Evolutionary conservation across 1,140 invertebrate genomes (phyloP), one percentile per base, ranked within the genome.

Genomic region (Oreohelix idahoensis): DNA sequence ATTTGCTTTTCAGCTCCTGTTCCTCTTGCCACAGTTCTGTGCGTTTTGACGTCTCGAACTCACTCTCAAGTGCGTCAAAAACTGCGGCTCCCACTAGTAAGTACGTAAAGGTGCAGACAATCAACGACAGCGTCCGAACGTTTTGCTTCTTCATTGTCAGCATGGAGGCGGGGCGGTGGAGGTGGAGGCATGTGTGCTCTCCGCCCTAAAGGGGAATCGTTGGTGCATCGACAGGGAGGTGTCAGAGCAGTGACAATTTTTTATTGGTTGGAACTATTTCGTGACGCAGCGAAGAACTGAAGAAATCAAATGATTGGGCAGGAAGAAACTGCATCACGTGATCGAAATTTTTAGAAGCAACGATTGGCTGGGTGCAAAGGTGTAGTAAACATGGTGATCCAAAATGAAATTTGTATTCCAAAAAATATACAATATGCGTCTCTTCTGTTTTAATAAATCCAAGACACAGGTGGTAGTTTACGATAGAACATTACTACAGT

Each of bases 81-180:
- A 99, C 97, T 69, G 98, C 98, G 79, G 99, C 98, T 87, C 99
- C 99, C 88, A 99, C 96, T 86, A 99, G 95, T 89, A 99, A 95
- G 94, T 99, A 99, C 73, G 98, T 99, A 93, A 99, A 98, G 84
- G 98, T 99, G 93, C 97, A 98, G 85, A 99, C 98, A 90, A 99
- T 98, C 89, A 99, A 95, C 81, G 98, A 98, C 90, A 99, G 94
- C 88, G 98, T 99, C 89, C 98, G 95, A 89, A 99, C 97, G 95
- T 99, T 99, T 95, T 99, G 98, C 90, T 97, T 95, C 95, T 99
- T 99, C 98, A 91, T 90, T 82, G 80, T 82, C 45, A 82, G 45
- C 80, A 82, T 82, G 71, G 80, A 45, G 71, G 71, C 70, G 51
- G 80, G 80, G 71, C 29, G 70, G 26, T 17, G 0, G 71, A n/a